Conservation (phyloP, 2,888 invertebrate genomes). For the Cremastinae sp. region DNA sequence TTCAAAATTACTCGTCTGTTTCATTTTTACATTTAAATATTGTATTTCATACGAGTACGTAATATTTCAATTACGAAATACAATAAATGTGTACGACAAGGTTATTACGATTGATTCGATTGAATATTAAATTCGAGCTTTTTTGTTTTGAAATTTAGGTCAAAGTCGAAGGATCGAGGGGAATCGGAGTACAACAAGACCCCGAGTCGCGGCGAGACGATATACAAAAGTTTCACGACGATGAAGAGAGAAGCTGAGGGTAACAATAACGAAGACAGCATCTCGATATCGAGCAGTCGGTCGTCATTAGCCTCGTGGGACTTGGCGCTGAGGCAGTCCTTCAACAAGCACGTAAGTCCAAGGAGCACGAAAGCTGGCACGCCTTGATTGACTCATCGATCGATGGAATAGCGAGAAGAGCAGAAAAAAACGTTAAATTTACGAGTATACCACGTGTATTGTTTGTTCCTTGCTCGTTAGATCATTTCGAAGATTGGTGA, state of each 20-base stretch:
- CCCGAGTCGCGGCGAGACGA: conserved; percentile 78
- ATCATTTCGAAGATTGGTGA: conserved; percentile 43
- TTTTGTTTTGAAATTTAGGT: no score
- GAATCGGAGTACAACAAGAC: conserved; percentile 81
- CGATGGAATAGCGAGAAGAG: conserved; percentile 28
- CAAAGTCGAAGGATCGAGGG: conserved; percentile 81
- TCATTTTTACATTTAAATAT: no score
- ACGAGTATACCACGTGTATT: conserved; percentile 9
- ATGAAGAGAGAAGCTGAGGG: conserved; percentile 79
- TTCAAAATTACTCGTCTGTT: background rate
- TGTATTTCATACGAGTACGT: no score
- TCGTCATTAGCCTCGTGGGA: conserved; percentile 84
- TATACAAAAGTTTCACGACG: conserved; percentile 79
- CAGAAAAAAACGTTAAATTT: conserved; percentile 6
- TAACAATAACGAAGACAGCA: conserved; percentile 80
- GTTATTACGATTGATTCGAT: no score
- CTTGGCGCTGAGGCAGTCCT: conserved; percentile 81
- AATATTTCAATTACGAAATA: no score
- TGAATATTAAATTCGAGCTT: no score
- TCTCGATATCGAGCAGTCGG: conserved; percentile 83
- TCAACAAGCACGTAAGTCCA: conserved; percentile 80
- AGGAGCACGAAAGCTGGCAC: conserved; percentile 26
- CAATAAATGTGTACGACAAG: no score
- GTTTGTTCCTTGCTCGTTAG: conserved; percentile 45
- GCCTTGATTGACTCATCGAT: conserved; percentile 24